Evolutionary conservation across 2,797 vertebrate genomes (phyloP), one percentile per base, ranked within the genome.

Genomic region (Alosa sapidissima): DNA sequence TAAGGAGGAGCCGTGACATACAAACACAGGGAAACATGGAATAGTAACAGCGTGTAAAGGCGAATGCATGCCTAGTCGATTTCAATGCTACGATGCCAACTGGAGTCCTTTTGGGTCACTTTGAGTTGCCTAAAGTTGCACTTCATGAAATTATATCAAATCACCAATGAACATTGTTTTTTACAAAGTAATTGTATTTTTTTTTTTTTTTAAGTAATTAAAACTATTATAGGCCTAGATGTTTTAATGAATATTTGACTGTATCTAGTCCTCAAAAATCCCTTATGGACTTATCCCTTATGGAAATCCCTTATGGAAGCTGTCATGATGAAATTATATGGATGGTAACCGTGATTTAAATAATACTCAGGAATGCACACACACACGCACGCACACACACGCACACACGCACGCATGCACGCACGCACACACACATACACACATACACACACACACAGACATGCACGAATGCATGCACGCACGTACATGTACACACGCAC

Each of bases 1-100:
- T 88, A 84, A 85, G 90, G 88, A 87, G 83, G 89, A 84, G 88
- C 84, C 86, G 86, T 90, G 90, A 91, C 93, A 91, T 90, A 90
- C 89, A 93, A 91, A 91, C 90, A 89, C 86, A 72, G 87, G 86
- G 84, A 36, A 41, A 41, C 28, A 16, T 41, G 33, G 33, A 72
- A 10, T 2, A 72, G 65, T 11, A 72, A 72, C 33, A 72, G 65
- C 65, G 36, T 36, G 65, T 72, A 16, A 36, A 41, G 41, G 41
- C 41, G 41, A 41, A 41, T 41, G 41, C 41, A 41, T 4, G 41
- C 41, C 41, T 41, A 41, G 41, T 41, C 41, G 41, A 41, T 41
- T 41, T 41, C 4, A 41, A 41, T 41, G 41, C 41, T 41, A 41
- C 41, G 41, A 41, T 41, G 41, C 41, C 4, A 41, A 41, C 41